phyloP scores from a whole-genome alignment of 2,888 invertebrate genomes.

The Galerucella nymphaeae region DNA sequence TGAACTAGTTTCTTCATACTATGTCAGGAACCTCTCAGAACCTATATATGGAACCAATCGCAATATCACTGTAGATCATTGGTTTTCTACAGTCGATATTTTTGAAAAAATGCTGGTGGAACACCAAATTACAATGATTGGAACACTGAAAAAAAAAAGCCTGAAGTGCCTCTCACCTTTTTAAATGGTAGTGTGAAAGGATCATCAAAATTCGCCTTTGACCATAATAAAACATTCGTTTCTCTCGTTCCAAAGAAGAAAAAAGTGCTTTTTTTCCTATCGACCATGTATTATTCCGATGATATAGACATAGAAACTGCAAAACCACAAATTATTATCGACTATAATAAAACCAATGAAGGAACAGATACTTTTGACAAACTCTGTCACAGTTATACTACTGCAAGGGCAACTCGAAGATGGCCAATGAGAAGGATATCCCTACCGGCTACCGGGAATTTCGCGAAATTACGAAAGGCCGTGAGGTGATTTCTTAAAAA shows the following conservation, averaged over 20 bases:
- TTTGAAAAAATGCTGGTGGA: conserved; percentile 39
- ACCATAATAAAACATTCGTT: conserved; percentile 47
- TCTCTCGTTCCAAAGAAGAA: too few species aligned
- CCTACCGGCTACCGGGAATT: too few species aligned
- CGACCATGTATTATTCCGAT: conserved; percentile 43
- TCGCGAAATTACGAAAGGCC: too few species aligned
- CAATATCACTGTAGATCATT: conserved; percentile 41
- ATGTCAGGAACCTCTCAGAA: conserved; percentile 33
- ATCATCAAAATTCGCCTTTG: too few species aligned
- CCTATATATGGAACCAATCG: conserved; percentile 32
- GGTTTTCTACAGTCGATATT: conserved; percentile 40
- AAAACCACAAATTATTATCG: conserved; percentile 34
- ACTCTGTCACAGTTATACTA: conserved; percentile 45
- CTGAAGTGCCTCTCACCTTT: conserved; percentile 47
- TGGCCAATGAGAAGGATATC: conserved; percentile 50
- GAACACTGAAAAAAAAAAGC: conserved; percentile 34
- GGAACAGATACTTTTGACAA: conserved; percentile 37
- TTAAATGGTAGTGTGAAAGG: too few species aligned
- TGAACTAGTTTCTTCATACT: conserved; percentile 33
- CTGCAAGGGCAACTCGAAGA: conserved; percentile 44
- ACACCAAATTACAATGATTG: conserved; percentile 32
- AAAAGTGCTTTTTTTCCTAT: too few species aligned
- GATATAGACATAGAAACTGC: conserved; percentile 50
- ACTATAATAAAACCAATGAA: conserved; percentile 37
- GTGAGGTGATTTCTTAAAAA: too few species aligned